Base-by-base conservation (phyloP, 2,797 vertebrate genomes). In the Poeciliopsis gracilis region DNA sequence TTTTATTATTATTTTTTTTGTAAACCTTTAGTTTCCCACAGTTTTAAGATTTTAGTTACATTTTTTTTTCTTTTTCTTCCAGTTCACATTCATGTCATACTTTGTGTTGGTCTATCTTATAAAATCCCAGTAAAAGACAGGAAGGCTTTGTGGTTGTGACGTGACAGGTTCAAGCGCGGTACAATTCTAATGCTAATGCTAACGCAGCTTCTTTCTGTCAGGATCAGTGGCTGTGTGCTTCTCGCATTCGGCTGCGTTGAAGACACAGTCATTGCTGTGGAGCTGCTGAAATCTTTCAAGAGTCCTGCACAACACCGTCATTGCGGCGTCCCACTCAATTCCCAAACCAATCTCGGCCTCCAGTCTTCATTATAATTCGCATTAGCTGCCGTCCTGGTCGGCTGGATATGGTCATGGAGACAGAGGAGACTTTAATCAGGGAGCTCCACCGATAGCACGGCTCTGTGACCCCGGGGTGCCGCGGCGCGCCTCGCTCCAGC, bases 371-470 rank as follows among this genome's bases (percentile, higher is more conserved):
- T 86, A 77, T 77, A 83, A 88, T 88, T 88, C 78, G 61, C 55
- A n/a, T 74, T 84, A 51, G 0, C 80, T 81, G 77, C 81, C 73
- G 47, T 81, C 77, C 82, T 79, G 77, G 80, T 82, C 79, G 79
- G 70, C 78, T 81, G 88, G 87, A 88, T 89, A 82, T 86, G 79
- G 86, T 87, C 83, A 83, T 53, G 5, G 45, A 86, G 73, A 82
- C 80, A 51, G 82, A 81, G 77, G 77, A 67, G 83, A 81, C 85
- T 85, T 87, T 88, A 83, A 91, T 93, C 81, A 87, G 69, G 72
- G 67, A 46, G 79, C 78, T 83, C 67, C 82, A 70, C 70, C 6
- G 81, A 83, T 77, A 74, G 77, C 5, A 23, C 3, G 51, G 30
- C 74, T 82, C 77, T 82, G 59, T 85, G 75, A 89, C 89, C 78